phyloP scores from a whole-genome alignment of 2,113 vertebrate genomes.

The Prunella himalayana region DNA sequence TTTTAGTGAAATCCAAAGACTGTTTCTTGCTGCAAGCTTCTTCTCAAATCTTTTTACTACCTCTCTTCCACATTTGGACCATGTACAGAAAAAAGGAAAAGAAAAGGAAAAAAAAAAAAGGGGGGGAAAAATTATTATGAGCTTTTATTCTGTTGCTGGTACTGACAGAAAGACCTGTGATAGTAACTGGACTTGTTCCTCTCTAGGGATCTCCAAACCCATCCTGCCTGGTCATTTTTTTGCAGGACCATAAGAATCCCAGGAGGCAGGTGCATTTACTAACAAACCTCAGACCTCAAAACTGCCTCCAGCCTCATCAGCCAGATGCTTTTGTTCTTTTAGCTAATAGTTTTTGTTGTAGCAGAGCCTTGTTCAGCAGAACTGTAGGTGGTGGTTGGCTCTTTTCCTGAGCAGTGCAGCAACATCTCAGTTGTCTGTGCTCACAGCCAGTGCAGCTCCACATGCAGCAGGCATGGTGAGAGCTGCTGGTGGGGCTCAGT shows the following conservation, averaged over 20 bases:
- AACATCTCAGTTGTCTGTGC: neutral
- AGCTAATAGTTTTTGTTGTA: neutral
- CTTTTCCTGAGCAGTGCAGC: neutral
- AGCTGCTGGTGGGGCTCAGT: neutral
- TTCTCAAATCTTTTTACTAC: neutral
- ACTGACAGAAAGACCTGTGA: neutral
- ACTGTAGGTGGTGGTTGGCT: neutral
- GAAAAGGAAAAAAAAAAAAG: fast-evolving
- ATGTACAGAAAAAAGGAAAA: neutral
- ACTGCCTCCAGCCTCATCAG: neutral
- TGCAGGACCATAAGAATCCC: neutral
- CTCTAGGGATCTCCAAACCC: neutral
- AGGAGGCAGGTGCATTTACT: neutral
- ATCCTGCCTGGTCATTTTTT: neutral
- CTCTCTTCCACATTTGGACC: neutral
- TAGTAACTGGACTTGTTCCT: neutral
- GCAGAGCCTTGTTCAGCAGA: neutral
- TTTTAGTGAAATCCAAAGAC: neutral
- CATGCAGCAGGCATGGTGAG: neutral
- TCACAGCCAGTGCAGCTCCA: neutral
- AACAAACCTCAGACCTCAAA: neutral
- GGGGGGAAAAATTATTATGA: neutral
- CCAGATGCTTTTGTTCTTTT: neutral
- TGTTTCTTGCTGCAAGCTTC: neutral
- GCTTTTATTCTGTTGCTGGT: neutral